phyloP scores from a whole-genome alignment of 2,888 invertebrate species.

The Spodoptera littoralis region DNA sequence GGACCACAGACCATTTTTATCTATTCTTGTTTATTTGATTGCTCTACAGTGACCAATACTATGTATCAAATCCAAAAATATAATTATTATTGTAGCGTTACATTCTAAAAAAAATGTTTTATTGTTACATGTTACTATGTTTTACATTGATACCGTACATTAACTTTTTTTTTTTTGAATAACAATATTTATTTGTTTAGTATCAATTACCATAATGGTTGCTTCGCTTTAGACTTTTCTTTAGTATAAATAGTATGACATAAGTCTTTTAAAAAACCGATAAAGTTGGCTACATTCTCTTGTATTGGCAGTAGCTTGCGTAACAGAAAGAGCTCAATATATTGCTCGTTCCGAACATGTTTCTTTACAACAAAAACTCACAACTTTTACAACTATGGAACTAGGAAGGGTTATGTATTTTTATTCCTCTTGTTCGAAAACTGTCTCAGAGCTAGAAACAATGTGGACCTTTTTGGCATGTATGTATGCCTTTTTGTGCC shows the following conservation, averaged over 20 bases:
- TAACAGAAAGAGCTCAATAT: slow-evolving; percentile 47
- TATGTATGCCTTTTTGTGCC: slow-evolving; percentile 5
- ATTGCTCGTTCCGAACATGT: slow-evolving; percentile 36
- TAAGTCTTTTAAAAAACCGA: slow-evolving; percentile 43
- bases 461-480: slow-evolving; percentile 6
- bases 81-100: too few species aligned
- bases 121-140: too few species aligned
- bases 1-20: too few species aligned
- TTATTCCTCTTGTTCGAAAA: slow-evolving; percentile 12
- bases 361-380: slow-evolving; percentile 21
- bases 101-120: too few species aligned
- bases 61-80: too few species aligned
- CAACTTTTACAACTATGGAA: slow-evolving; percentile 39
- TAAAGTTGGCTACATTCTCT: slow-evolving; percentile 41
- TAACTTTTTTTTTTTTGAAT: too few species aligned
- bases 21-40: too few species aligned
- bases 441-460: slow-evolving; percentile 4
- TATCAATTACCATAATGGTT: too few species aligned
- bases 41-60: too few species aligned
- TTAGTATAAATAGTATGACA: slow-evolving; percentile 7
- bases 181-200: too few species aligned
- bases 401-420: slow-evolving; percentile 33
- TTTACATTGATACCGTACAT: too few species aligned
- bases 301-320: slow-evolving; percentile 50
- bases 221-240: too few species aligned